Percentiles rank a stretch among this genome's conserved stretches.
Conservation (phyloP, 2,113 vertebrate genomes). For the Tachysurus vachellii region DNA sequence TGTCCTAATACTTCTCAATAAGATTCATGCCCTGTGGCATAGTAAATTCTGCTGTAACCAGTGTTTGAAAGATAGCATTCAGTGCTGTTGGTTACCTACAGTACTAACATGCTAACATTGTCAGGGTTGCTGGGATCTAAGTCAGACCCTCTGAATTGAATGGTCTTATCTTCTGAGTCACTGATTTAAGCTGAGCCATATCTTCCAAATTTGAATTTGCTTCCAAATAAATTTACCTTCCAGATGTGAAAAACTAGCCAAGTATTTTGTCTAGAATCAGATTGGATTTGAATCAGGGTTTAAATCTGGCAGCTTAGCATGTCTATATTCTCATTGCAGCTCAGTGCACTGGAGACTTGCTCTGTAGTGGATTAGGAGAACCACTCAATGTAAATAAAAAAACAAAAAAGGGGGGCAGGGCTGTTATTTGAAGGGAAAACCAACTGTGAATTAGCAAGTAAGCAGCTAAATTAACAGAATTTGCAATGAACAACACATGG, state of each 20-base stretch:
- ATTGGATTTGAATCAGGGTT: constrained; percentile 4
- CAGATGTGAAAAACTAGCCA: background rate
- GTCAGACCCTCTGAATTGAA: background rate
- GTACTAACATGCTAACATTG: background rate
- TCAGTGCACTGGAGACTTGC: background rate
- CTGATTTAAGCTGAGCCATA: background rate
- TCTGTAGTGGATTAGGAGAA: background rate
- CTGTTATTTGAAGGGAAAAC: background rate
- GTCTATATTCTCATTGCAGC: background rate
- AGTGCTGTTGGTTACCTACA: background rate
- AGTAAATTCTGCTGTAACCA: background rate
- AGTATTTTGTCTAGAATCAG: background rate
- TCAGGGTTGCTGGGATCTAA: background rate
- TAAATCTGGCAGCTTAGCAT: background rate
- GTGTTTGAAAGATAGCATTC: background rate
- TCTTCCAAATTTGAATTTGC: background rate
- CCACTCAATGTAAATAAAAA: background rate
- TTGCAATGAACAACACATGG: background rate
- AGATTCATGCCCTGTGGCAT: background rate
- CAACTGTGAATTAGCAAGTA: background rate
- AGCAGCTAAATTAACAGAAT: background rate
- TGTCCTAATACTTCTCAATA: background rate
- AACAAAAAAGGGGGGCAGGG: background rate
- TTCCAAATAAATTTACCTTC: background rate
- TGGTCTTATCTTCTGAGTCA: background rate